Percentiles rank a stretch among this genome's conserved stretches.
Conservation (phyloP, 2,113 vertebrate genomes). For the Halcyon malimbica region DNA sequence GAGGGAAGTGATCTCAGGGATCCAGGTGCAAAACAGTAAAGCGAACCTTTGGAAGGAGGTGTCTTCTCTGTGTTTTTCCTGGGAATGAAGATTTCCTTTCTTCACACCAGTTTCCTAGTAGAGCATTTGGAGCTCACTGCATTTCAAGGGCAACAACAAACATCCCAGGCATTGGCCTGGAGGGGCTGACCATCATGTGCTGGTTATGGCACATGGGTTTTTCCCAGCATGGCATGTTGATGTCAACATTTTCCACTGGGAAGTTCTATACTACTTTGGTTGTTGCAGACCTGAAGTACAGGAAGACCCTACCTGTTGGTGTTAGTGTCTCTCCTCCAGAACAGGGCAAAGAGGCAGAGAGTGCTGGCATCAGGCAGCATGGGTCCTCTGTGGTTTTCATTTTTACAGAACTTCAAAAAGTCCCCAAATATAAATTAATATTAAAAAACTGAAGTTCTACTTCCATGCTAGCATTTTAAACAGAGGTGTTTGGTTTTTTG, state of each 20-base stretch:
- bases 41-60: neutral
- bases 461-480: neutral
- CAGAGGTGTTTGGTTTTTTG: neutral
- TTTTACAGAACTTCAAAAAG: neutral
- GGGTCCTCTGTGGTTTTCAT: neutral
- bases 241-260: neutral
- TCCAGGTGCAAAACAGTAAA: neutral
- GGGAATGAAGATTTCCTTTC: neutral
- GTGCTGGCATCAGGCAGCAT: neutral
- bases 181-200: neutral
- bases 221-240: rapidly evolving
- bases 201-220: neutral
- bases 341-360: neutral
- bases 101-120: neutral
- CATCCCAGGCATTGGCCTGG: neutral
- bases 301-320: neutral
- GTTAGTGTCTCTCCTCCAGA: neutral
- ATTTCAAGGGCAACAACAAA: neutral
- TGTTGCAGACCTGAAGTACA: neutral
- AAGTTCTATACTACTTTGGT: neutral
- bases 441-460: neutral
- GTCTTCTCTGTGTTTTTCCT: neutral
- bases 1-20: neutral
- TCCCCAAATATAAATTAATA: neutral
- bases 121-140: neutral